Evolutionary conservation across 2,113 vertebrate species (phyloP).

Genomic region (Antennarius striatus): DNA sequence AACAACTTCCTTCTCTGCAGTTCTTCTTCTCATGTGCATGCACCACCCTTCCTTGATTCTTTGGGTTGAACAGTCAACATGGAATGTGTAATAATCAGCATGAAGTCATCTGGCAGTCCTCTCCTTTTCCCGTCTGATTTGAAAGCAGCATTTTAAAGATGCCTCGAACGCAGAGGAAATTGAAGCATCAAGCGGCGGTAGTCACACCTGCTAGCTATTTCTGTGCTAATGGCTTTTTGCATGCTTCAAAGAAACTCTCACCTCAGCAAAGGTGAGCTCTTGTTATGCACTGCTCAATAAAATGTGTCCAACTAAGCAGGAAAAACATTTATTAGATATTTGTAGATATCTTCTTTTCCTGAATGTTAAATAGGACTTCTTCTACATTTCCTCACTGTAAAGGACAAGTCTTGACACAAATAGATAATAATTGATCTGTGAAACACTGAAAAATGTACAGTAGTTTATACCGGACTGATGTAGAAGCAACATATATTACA

Average conservation of each 20-base stretch:
- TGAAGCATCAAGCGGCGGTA: constrained; percentile 14
- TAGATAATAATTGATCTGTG: neutral
- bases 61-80: constrained; percentile 1
- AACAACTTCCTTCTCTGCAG: constrained; percentile 12
- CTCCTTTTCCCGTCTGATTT: constrained; percentile 13
- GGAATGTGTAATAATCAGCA: constrained; percentile 3
- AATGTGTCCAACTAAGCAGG: constrained; percentile 50
- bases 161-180: constrained; percentile 2
- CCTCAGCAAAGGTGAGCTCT: constrained; percentile 53
- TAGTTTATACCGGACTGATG: too few relatives aligned
- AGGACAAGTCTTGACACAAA: neutral
- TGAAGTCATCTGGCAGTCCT: constrained; percentile 15
- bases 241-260: constrained; percentile 4
- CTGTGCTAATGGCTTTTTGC: constrained; percentile 2
- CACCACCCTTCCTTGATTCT: neutral
- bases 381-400: constrained; percentile 40
- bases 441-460: neutral
- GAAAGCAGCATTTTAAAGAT: constrained; percentile 21
- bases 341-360: constrained; percentile 29
- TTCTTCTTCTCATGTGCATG: neutral
- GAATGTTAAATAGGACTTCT: constrained; percentile 46
- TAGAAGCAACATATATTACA: too few relatives aligned
- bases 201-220: constrained; percentile 16
- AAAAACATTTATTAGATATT: constrained; percentile 61
- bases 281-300: constrained; percentile 61